A percentile compares a stretch with the other conserved stretches of the same genome.
phyloP scores from a whole-genome alignment of 2,888 invertebrate genomes.

The Drosophila nr. perissopoda region DNA sequence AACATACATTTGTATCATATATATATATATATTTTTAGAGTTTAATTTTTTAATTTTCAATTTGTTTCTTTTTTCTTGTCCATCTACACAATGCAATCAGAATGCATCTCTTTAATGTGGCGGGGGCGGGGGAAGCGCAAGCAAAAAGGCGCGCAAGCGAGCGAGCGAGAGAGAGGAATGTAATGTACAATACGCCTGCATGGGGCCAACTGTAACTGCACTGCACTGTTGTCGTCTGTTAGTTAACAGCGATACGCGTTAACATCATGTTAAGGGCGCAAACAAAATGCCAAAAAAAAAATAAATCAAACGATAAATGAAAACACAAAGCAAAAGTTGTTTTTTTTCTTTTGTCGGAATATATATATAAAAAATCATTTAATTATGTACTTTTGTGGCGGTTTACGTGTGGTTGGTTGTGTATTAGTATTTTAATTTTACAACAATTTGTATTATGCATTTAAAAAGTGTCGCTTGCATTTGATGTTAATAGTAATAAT shows the following conservation, averaged over 20 bases:
- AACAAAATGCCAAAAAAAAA: conserved; percentile 29
- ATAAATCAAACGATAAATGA: conserved; percentile 30
- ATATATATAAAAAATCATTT: conserved; percentile 67
- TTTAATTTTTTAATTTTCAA: conserved; percentile 25
- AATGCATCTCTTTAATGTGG: conserved; percentile 19
- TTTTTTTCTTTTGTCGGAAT: conserved; percentile 60
- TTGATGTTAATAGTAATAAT: conserved; percentile 28
- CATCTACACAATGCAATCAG: conserved; percentile 23
- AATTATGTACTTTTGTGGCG: conserved; percentile 64
- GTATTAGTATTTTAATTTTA: conserved; percentile 35
- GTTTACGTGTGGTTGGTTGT: conserved; percentile 23
- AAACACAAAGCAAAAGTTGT: conserved; percentile 51
- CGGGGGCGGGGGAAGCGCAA: conserved; percentile 2
- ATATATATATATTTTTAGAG: conserved; percentile 29
- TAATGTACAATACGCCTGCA: conserved; percentile 13
- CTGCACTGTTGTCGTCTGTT: conserved; percentile 5
- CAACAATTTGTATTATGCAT: conserved; percentile 47
- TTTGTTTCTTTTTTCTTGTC: background rate
- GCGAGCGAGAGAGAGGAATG: conserved; percentile 7
- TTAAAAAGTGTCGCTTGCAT: conserved; percentile 42
- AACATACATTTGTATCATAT: conserved; percentile 68
- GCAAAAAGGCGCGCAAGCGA: conserved; percentile 1
- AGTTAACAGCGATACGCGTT: conserved; percentile 26
- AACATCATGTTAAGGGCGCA: conserved; percentile 38
- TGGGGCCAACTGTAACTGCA: conserved; percentile 14